Base-by-base conservation (phyloP, 2,113 vertebrate species). In the Hipposideros armiger region DNA sequence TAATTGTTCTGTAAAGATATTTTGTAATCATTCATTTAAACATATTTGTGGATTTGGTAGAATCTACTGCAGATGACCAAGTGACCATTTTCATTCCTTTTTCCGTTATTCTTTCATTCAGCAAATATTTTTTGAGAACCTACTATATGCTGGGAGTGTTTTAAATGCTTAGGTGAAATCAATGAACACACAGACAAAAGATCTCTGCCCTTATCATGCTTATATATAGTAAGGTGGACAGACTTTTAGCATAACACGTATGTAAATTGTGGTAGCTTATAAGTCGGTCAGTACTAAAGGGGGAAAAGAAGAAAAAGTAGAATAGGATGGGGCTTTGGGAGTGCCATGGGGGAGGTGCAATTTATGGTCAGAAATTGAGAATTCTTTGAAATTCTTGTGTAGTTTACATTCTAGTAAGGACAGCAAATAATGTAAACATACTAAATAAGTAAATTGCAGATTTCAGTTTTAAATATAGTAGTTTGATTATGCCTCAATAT, bases 351-450 rank as follows among this genome's bases (percentile, higher is more conserved):
- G 17, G 0, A 11, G 24, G 56, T 64, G 5, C 42, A 26, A 0
- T 24, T 66, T 90, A 50, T 50, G 32, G 40, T 70, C 32, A 95
- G 70, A 85, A 70, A 45, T 78, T 26, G 42, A 72, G 28, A 54
- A 40, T 91, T 52, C 54, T 86, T 78, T 76, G 24, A 47, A 83
- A 58, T 67, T 83, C 26, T 76, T 90, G 3, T 62, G 16, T 72
- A 52, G 20, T 70, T 95, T 64, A 78, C 16, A 78, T 45, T 62
- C 62, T 95, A 95, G 52, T 78, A 60, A 91, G 40, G 47, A 76
- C 17, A 67, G 24, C 90, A 58, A 88, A 45, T 93, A 66, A 56
- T 87, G 91, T 36, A 93, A 78, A 17, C n/a, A 64, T 94, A 74
- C 19, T 90, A 69, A 77, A 60, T 80, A 90, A 54, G 28, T 78